Evolutionary conservation across 2,113 vertebrate genomes (phyloP), one percentile per base, ranked within the genome.

Genomic region (Sturnira hondurensis): DNA sequence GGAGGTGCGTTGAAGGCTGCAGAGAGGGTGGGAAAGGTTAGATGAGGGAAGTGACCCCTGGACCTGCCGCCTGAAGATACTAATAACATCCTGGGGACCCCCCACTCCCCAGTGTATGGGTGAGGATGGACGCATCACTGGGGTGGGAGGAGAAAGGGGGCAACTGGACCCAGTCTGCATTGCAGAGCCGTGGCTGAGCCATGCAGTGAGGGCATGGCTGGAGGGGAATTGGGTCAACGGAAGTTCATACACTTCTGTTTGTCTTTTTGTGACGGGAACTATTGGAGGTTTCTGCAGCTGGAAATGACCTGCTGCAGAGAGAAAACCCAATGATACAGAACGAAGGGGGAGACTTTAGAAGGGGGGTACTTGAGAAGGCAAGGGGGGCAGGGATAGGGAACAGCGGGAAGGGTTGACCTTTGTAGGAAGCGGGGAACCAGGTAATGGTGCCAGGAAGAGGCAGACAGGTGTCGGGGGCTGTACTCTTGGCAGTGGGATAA

Each of bases 391-490:
- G 19, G 38, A 10, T 33, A 8, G 1, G 28, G 74, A 28, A 36
- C 20, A 0, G 16, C 7, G 47, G 33, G n/a, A 22, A 7, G 14
- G 26, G 24, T 7, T 77, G 52, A 8, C 38, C 36, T 65, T 36
- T 31, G 20, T 2, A 24, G 52, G 86, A 56, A 91, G 33, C 2
- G 3, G 4, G 12, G 3, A 6, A 22, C 22, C 9, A 2, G 16
- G 28, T 16, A 4, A n/a, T 8, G 33, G 65, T n/a, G 0, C 77
- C 43, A 33, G 47, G 58, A 33, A 28, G 80, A 76, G 12, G 11
- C 74, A 26, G 31, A 22, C 24, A n/a, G 19, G 36, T 33, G 2
- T 28, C 0, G 10, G 47, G 5, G 33, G 19, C n/a, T 6, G 0
- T 2, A 0, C n/a, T 11, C 7, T 28, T 38, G n/a, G 54, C 65